Evolutionary conservation across 2,888 invertebrate genomes (phyloP).

Genomic region (Apamea sordens): DNA sequence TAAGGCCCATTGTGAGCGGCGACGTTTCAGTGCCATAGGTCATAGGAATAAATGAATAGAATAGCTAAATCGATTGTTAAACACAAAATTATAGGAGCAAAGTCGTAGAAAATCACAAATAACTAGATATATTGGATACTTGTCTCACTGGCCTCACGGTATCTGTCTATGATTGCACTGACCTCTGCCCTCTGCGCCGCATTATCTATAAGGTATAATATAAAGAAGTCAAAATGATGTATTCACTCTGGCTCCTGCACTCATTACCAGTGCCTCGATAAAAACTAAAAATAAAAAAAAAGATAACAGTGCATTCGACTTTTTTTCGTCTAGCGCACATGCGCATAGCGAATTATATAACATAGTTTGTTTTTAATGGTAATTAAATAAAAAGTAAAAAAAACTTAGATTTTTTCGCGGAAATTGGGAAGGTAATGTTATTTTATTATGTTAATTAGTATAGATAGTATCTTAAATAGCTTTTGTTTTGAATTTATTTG

Average conservation of each 20-base stretch:
- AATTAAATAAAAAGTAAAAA: no score
- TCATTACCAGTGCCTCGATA: constrained; percentile 70
- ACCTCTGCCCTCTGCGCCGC: constrained; percentile 83
- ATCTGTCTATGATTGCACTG: constrained; percentile 88
- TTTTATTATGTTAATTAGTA: constrained; percentile 31
- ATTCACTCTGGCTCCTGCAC: constrained; percentile 78
- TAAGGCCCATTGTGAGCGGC: no score
- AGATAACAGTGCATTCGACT: constrained; percentile 62
- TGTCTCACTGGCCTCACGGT: constrained; percentile 81
- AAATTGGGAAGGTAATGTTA: constrained; percentile 59
- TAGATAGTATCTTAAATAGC: constrained; percentile 38
- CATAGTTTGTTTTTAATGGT: constrained; percentile 38
- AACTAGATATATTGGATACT: constrained; percentile 80
- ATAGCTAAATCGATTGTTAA: constrained; percentile 27
- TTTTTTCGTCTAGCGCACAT: constrained; percentile 34
- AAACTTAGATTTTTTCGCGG: constrained; percentile 37
- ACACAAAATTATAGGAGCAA: constrained; percentile 45
- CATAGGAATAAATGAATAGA: neutral
- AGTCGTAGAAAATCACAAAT: constrained; percentile 67
- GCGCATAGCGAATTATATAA: constrained; percentile 52
- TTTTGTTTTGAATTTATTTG: constrained; percentile 23
- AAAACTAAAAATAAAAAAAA: constrained; percentile 67
- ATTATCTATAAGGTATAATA: constrained; percentile 87
- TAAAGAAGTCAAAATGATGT: constrained; percentile 85
- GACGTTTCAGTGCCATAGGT: no score